Evolutionary conservation across 1,140 invertebrate genomes (phyloP).

Genomic region (Eupeodes corollae): DNA sequence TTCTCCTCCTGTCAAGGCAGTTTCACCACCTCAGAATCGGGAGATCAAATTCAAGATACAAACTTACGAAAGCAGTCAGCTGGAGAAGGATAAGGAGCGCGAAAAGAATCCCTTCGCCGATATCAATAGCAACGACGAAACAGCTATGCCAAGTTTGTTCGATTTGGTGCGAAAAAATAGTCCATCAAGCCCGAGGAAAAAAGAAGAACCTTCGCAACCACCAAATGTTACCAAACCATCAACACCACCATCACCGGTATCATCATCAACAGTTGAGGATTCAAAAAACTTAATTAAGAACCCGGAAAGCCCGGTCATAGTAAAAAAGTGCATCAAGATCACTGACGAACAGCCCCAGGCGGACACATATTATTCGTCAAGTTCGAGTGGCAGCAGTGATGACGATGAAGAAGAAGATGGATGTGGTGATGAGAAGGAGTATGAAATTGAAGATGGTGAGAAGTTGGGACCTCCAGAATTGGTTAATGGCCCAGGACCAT

Average conservation of each 20-base stretch:
- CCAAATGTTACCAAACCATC: background rate
- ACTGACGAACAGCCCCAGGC: slow-evolving; percentile 16
- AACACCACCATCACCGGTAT: slow-evolving; percentile 1
- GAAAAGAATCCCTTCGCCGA: slow-evolving; percentile 4
- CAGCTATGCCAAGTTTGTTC: slow-evolving; percentile 49
- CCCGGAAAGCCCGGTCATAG: slow-evolving; percentile 8
- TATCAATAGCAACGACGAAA: slow-evolving; percentile 12
- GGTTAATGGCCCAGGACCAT: slow-evolving; percentile 31
- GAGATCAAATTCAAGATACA: slow-evolving; percentile 35
- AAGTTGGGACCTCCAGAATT: slow-evolving; percentile 35
- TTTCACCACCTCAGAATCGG: slow-evolving; percentile 9
- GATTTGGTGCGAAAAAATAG: slow-evolving; percentile 52
- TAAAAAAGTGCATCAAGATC: slow-evolving; percentile 31
- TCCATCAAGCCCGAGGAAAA: slow-evolving; percentile 1
- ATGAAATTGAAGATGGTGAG: slow-evolving; percentile 33
- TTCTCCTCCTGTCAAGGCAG: slow-evolving; percentile 13
- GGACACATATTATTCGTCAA: slow-evolving; percentile 27
- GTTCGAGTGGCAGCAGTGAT: slow-evolving; percentile 32
- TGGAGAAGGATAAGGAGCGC: slow-evolving; percentile 5
- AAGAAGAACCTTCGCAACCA: slow-evolving; percentile 3
- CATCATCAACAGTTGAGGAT: background rate
- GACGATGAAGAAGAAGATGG: slow-evolving; percentile 22
- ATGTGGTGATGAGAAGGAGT: slow-evolving; percentile 23
- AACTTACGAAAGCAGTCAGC: slow-evolving; percentile 29
- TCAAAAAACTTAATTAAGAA: no score